Evolutionary conservation across 2,113 vertebrate genomes (phyloP).

Genomic region (Pelecanoides urinatrix): DNA sequence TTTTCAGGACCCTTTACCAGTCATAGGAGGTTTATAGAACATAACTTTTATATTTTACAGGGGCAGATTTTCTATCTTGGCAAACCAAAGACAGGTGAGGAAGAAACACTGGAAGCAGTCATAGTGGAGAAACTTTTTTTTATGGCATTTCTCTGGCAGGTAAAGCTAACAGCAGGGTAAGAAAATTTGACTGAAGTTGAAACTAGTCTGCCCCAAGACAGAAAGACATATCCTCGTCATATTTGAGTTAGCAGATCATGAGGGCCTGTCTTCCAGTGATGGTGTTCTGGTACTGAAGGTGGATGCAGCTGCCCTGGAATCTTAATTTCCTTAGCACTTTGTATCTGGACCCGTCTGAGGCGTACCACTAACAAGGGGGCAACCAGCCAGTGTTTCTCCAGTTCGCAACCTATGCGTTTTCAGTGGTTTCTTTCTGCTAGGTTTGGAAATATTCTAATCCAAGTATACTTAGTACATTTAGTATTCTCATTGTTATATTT

Average conservation of each 20-base stretch:
- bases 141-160: neutral
- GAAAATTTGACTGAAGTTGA: neutral
- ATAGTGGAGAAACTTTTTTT: neutral
- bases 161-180: neutral
- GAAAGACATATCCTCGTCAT: neutral
- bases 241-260: neutral
- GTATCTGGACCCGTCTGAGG: neutral
- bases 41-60: neutral
- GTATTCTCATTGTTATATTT: neutral
- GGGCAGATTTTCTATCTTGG: neutral
- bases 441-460: neutral
- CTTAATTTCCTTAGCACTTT: neutral
- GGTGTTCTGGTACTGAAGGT: neutral
- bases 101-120: neutral
- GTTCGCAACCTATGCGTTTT: rapidly evolving
- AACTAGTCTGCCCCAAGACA: neutral
- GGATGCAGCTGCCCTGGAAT: neutral
- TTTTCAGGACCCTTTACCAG: neutral
- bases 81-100: neutral
- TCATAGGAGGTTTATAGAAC: neutral
- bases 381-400: neutral
- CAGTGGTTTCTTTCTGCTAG: neutral
- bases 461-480: neutral
- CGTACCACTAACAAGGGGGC: neutral
- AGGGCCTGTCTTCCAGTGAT: neutral